Base-by-base conservation (phyloP, 2,797 vertebrate genomes). In the Sebastes reedi region DNA sequence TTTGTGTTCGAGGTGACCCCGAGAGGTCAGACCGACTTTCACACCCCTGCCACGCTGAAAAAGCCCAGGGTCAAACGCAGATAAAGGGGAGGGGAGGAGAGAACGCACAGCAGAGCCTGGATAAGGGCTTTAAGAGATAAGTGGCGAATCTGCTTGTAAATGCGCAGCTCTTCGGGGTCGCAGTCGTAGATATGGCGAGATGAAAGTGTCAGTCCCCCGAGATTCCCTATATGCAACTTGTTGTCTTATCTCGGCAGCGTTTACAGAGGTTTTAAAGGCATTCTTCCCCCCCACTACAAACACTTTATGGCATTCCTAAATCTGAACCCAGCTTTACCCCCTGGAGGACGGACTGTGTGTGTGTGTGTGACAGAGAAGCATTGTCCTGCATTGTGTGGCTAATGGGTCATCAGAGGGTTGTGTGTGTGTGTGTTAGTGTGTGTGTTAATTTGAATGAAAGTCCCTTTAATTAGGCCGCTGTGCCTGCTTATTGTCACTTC, bases 11-110 rank as follows among this genome's bases (percentile, higher is more conserved):
- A 92, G 90, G 90, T 92, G 79, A 81, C 62, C 87, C 52, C 50
- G 1, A 89, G 84, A 92, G 94, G 92, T 94, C 94, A 94, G 82
- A 58, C 81, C 52, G 87, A 92, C 91, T 88, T 91, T 91, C 82
- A 87, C 81, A 78, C 82, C 80, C 81, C 80, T 54, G 72, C 67
- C 30, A 39, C 0, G 68, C 75, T 83, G 50, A 75, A 73, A 29
- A 88, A 86, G 69, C 91, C 82, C 52, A 75, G 89, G 93, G 94
- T 93, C 93, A 92, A 83, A 89, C 61, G 62, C 82, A 88, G 89
- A 93, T 93, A 90, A 93, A 92, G 81, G 81, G 70, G 77, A 50
- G 72, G 71, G 87, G 87, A 83, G 82, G 71, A 69, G 87, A 83
- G 81, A 74, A 68, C 4, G 22, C 79, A 85, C 80, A 36, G 55